Conservation (phyloP, 1,140 invertebrate genomes). For the Proctacanthus coquilletti region DNA sequence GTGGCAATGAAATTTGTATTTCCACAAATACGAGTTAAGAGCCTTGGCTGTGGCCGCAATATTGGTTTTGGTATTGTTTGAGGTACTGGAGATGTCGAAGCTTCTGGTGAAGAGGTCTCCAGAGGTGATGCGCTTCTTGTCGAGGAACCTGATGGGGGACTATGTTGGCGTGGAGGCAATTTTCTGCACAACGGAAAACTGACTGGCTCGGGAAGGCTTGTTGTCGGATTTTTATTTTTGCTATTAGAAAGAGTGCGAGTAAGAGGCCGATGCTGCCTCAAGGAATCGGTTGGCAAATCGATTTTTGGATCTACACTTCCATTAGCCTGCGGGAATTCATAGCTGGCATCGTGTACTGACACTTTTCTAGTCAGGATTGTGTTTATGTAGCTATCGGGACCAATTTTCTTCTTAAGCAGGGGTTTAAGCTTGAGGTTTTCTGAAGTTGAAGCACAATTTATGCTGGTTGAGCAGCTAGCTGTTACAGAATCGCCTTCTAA, state of each 20-base stretch:
- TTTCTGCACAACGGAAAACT: slow-evolving; percentile 12
- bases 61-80: slow-evolving; percentile 20
- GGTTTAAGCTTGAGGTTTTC: slow-evolving; percentile 36
- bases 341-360: slow-evolving; percentile 28
- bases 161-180: slow-evolving; percentile 18
- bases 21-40: slow-evolving; percentile 37
- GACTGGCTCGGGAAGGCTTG: slow-evolving; percentile 1
- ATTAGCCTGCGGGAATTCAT: slow-evolving; percentile 35
- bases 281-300: neutral
- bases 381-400: slow-evolving; percentile 48
- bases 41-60: slow-evolving; percentile 37
- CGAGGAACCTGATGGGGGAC: slow-evolving; percentile 27
- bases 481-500: too few relatives aligned
- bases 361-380: slow-evolving; percentile 41
- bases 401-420: slow-evolving; percentile 43
- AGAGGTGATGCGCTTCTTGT: slow-evolving; percentile 26
- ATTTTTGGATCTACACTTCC: neutral
- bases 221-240: slow-evolving; percentile 11
- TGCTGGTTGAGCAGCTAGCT: slow-evolving; percentile 9
- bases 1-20: slow-evolving; percentile 17
- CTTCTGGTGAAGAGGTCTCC: slow-evolving; percentile 15
- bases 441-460: too few relatives aligned
- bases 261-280: slow-evolving; percentile 27
- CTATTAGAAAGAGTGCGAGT: slow-evolving; percentile 26
- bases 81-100: slow-evolving; percentile 1